A percentile compares a stretch with the other conserved stretches of the same genome.
Conservation (phyloP, 2,113 vertebrate species). For the Myocastor coypus region DNA sequence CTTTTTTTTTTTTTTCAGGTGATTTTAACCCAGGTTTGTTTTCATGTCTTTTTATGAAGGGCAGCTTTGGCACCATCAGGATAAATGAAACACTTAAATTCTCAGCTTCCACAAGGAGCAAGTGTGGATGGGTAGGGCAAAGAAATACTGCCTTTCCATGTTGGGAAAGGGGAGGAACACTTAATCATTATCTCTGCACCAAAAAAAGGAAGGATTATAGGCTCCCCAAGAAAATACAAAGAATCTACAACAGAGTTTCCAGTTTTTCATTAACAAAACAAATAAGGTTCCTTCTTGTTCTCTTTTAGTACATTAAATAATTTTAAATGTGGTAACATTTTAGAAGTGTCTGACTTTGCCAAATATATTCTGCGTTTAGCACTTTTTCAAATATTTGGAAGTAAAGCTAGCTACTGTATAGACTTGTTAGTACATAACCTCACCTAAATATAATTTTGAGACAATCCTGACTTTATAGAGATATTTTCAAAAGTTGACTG, state of each 20-base stretch:
- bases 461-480: neutral
- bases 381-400: neutral
- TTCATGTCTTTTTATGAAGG: neutral
- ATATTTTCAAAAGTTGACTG: neutral
- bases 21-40: neutral
- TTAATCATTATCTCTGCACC: neutral
- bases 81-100: slow-evolving; percentile 7
- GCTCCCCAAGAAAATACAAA: slow-evolving; percentile 42
- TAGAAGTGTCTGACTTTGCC: slow-evolving; percentile 9
- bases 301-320: slow-evolving; percentile 17
- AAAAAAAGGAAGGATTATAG: neutral
- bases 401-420: neutral
- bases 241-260: slow-evolving; percentile 25
- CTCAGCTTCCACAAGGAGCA: neutral
- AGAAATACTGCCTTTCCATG: slow-evolving; percentile 2
- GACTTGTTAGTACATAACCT: neutral
- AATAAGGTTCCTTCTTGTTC: neutral
- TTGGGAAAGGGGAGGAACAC: neutral
- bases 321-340: neutral
- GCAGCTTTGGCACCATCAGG: neutral
- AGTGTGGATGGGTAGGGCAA: neutral
- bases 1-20: slow-evolving; percentile 63
- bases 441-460: slow-evolving; percentile 19
- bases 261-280: slow-evolving; percentile 55
- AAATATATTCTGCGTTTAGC: neutral